Evolutionary conservation across 2,888 invertebrate genomes (phyloP).

Genomic region (Nasonia oneida): DNA sequence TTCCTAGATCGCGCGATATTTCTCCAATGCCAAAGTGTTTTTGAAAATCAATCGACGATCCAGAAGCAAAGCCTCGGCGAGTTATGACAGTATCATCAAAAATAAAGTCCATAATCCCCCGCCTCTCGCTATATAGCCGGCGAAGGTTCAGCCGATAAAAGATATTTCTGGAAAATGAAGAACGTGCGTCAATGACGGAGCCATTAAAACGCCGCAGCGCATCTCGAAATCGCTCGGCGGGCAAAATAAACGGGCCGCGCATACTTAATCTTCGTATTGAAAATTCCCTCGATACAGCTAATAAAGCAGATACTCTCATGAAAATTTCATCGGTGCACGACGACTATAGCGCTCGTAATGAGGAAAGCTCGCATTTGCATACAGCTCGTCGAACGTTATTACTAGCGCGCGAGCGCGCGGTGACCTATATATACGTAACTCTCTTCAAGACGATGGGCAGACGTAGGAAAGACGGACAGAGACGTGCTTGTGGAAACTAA

Average conservation of each 20-base stretch:
- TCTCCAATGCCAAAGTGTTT: neutral
- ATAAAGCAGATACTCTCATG: slow-evolving; percentile 26
- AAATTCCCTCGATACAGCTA: neutral
- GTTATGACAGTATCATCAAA: neutral
- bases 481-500: slow-evolving; percentile 69
- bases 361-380: slow-evolving; percentile 38
- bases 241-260: neutral
- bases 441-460: neutral
- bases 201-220: neutral
- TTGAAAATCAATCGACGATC: neutral
- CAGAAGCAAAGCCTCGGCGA: neutral
- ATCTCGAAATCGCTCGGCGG: neutral
- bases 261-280: neutral
- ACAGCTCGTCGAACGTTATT: neutral
- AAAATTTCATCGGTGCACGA: slow-evolving; percentile 28
- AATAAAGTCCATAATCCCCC: neutral
- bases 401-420: neutral
- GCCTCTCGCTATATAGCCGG: neutral
- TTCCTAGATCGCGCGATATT: neutral
- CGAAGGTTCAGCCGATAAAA: neutral
- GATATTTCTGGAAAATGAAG: slow-evolving; percentile 13
- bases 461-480: neutral
- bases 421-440: neutral
- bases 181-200: slow-evolving; percentile 18
- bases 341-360: neutral